phyloP scores from a whole-genome alignment of 2,888 invertebrate species.

The Apamea sordens region DNA sequence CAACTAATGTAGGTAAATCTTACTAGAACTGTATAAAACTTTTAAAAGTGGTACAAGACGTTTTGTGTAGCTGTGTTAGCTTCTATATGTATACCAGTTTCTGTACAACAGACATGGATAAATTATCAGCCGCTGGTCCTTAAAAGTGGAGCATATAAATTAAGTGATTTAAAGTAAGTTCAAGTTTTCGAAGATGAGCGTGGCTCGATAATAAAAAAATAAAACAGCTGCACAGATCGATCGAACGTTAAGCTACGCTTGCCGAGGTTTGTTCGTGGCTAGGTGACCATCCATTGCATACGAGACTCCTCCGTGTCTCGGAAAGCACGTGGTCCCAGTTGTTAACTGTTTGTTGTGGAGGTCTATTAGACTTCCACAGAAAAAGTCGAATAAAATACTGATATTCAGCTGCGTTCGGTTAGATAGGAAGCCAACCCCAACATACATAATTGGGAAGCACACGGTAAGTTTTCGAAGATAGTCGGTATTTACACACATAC shows the following conservation, averaged over 20 bases:
- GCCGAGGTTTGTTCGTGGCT: background rate
- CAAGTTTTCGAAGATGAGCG: background rate
- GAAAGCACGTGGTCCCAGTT: background rate
- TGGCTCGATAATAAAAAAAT: background rate
- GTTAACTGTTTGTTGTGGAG: too few relatives aligned
- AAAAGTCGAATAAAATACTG: background rate
- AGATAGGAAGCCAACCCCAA: background rate
- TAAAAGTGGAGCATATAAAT: conserved; percentile 10
- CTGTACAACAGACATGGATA: background rate
- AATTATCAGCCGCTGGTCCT: background rate
- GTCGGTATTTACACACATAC: background rate
- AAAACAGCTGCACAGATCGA: too few relatives aligned
- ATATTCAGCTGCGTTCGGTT: background rate
- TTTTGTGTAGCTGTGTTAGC: background rate
- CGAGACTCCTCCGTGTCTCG: background rate
- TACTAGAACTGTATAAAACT: background rate
- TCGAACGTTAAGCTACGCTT: background rate
- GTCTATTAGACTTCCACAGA: too few relatives aligned
- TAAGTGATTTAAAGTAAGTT: background rate
- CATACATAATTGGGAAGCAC: background rate
- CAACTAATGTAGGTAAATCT: too few relatives aligned
- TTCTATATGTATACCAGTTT: conserved; percentile 9
- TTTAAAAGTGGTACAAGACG: background rate
- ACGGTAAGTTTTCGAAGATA: background rate
- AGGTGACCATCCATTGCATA: background rate